These are phyloP conservation scores for Simalia tracyae DNA, from an alignment of 2,797 vertebrate species.

Conservation along the genomic window DNA sequence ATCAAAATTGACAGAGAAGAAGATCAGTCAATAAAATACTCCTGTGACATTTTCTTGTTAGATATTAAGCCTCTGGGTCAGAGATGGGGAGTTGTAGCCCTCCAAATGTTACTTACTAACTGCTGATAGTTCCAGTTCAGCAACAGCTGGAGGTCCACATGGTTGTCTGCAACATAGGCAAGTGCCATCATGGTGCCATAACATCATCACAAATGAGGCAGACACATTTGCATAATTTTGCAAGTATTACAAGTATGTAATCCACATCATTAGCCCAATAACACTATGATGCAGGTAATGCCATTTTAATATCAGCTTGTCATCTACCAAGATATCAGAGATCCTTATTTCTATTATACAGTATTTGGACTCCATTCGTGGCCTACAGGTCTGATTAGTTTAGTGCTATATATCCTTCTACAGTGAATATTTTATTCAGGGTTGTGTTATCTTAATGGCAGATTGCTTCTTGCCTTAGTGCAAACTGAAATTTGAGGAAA, in stretches of 20 bases:
- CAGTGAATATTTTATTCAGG: neutral
- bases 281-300: neutral
- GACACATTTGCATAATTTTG: neutral
- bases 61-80: neutral
- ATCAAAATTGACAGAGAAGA: neutral
- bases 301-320: neutral
- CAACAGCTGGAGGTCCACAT: neutral
- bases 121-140: neutral
- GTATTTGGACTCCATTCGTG: neutral
- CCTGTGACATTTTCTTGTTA: neutral
- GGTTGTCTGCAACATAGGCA: neutral
- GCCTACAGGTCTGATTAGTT: neutral
- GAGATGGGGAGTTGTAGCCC: neutral
- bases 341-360: neutral
- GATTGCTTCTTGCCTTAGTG: neutral
- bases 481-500: neutral
- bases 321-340: neutral
- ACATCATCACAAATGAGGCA: neutral
- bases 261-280: neutral
- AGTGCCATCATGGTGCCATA: neutral
- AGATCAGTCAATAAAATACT: neutral
- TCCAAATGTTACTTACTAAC: neutral
- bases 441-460: neutral
- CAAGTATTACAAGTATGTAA: neutral
- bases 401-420: neutral